Evolutionary conservation across 2,113 vertebrate genomes (phyloP).

Genomic region (Junco hyemalis): DNA sequence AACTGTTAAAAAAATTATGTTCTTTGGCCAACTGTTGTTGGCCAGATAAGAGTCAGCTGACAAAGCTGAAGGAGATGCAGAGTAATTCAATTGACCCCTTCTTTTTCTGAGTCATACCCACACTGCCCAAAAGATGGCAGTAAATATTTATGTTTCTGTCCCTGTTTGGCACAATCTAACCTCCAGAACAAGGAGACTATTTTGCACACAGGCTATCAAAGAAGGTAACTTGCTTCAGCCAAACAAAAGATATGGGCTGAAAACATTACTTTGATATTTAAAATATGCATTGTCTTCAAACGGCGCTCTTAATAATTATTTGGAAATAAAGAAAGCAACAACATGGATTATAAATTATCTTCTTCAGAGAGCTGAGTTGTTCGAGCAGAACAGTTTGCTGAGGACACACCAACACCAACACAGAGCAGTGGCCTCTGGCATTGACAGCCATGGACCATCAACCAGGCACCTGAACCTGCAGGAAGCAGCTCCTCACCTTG

Average conservation of each 20-base stretch:
- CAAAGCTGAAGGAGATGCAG: background rate
- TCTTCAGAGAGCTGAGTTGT: background rate
- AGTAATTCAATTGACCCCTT: fast-evolving
- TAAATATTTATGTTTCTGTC: conserved; percentile 37
- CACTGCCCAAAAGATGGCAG: conserved; percentile 70
- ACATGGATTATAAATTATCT: background rate
- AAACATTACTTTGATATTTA: background rate
- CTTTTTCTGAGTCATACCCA: background rate
- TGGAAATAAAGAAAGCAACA: background rate
- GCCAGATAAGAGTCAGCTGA: background rate
- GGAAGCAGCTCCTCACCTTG: background rate
- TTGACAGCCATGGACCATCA: fast-evolving
- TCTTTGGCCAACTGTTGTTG: fast-evolving
- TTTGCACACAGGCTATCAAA: background rate
- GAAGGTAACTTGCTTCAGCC: background rate
- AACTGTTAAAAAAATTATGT: background rate
- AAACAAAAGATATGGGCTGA: background rate
- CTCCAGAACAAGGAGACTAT: background rate
- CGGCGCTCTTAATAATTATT: background rate
- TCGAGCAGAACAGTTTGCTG: background rate
- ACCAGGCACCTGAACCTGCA: background rate
- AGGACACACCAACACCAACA: background rate
- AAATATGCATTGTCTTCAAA: background rate
- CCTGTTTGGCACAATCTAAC: background rate
- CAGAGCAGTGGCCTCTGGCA: background rate